Percentiles rank a stretch among this genome's conserved stretches.
Conservation (phyloP, 2,888 invertebrate genomes). For the Oxycera nigricornis region DNA sequence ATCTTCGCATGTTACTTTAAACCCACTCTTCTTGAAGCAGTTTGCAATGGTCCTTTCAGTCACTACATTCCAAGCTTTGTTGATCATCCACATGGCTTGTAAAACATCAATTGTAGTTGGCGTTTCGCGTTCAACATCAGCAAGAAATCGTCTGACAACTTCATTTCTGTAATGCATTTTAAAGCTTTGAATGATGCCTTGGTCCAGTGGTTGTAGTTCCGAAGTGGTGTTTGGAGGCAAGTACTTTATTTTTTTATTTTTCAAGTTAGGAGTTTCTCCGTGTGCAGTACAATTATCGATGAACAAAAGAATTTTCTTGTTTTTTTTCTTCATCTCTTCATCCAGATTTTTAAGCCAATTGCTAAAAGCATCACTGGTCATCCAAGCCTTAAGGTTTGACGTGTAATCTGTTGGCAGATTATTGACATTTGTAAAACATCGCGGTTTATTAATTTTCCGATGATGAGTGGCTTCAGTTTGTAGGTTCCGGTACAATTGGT, state of each 20-base stretch:
- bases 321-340: background rate
- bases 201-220: no score
- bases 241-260: no score
- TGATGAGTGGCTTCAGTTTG: slow-evolving; percentile 8
- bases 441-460: slow-evolving; percentile 49
- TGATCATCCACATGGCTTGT: background rate
- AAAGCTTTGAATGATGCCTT: no score
- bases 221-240: no score
- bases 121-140: background rate
- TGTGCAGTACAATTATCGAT: slow-evolving; percentile 6
- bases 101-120: slow-evolving; percentile 4
- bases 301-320: no score
- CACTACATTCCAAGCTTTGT: background rate
- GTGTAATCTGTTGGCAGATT: no score
- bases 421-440: background rate
- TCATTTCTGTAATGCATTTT: no score
- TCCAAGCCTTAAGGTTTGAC: background rate
- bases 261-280: background rate
- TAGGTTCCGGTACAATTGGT: background rate
- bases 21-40: slow-evolving; percentile 11
- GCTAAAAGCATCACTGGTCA: background rate
- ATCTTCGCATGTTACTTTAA: background rate
- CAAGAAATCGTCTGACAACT: background rate
- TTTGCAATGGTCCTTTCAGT: background rate
- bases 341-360: background rate